Conservation (phyloP, 2,888 invertebrate species). For the Rhagonycha fulva region DNA sequence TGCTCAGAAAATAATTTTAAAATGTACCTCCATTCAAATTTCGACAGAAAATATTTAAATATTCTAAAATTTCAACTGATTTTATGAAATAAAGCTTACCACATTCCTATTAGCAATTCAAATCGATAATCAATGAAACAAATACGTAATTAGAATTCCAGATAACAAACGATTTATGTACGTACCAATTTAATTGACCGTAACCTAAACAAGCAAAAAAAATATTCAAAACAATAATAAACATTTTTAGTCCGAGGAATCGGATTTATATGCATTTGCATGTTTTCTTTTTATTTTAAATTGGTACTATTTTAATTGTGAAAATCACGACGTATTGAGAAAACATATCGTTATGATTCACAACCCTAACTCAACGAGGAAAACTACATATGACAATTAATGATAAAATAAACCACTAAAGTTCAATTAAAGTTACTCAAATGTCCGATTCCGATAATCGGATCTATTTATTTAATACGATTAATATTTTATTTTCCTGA, state of each 20-base stretch:
- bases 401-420: too few species aligned
- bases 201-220: not conserved
- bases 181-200: not conserved
- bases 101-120: not conserved
- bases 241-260: not conserved
- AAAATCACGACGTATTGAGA: too few species aligned
- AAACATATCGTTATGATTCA: too few species aligned
- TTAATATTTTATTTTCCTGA: too few species aligned
- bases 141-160: not conserved
- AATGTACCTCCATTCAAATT: not conserved
- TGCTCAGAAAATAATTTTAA: not conserved
- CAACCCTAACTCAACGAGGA: too few species aligned
- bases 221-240: not conserved
- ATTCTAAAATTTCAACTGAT: not conserved
- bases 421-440: too few species aligned
- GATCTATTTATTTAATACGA: too few species aligned
- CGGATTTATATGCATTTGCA: not conserved
- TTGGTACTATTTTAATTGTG: not conserved
- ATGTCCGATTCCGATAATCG: too few species aligned
- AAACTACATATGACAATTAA: too few species aligned
- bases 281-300: not conserved
- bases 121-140: not conserved
- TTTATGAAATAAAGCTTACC: not conserved
- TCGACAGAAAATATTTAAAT: not conserved
- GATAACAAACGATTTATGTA: not conserved